Evolutionary conservation across 2,797 vertebrate species (phyloP), one percentile per base, ranked within the genome.

Genomic region (Oreochromis mossambicus): DNA sequence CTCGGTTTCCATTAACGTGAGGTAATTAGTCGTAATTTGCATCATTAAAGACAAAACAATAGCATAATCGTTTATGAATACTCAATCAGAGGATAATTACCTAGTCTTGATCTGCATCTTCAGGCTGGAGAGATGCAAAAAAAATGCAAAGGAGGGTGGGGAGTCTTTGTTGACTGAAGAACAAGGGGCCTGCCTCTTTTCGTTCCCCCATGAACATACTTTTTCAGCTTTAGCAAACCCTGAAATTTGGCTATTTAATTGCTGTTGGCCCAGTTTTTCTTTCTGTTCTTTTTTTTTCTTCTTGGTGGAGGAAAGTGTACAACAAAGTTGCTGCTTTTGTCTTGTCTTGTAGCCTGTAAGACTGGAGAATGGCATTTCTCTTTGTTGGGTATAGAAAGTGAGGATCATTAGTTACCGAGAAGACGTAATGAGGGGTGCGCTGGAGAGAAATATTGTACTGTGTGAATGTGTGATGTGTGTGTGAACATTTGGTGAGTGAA

Each of bases 1-100:
- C 88, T 86, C 36, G 29, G 83, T 90, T 79, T 89, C 86, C 91
- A 95, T 95, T 95, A 93, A 90, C 77, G 51, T 77, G 84, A 92
- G 86, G 89, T 91, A 94, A 95, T 96, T 95, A 95, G 93, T 88
- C 11, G 66, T 93, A 86, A 96, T 95, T 94, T 94, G 93, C 95
- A 94, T 95, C 92, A 92, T 95, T 95, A 94, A 93, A 90, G 83
- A 89, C 87, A 93, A 95, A 95, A 95, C 93, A 96, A 93, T 93
- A 90, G 91, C 83, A 77, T 94, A 92, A 95, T 95, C 38, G 86
- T 92, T 95, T 92, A 90, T 94, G 93, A 96, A 95, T 94, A 92
- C 91, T 92, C 92, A 93, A 95, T 96, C 94, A 95, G 86, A 86
- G 86, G 21, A 86, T 94, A 94, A 95, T 95, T 94, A 91, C 58